Conservation (phyloP, 2,113 vertebrate species). For the Elachura formosa region DNA sequence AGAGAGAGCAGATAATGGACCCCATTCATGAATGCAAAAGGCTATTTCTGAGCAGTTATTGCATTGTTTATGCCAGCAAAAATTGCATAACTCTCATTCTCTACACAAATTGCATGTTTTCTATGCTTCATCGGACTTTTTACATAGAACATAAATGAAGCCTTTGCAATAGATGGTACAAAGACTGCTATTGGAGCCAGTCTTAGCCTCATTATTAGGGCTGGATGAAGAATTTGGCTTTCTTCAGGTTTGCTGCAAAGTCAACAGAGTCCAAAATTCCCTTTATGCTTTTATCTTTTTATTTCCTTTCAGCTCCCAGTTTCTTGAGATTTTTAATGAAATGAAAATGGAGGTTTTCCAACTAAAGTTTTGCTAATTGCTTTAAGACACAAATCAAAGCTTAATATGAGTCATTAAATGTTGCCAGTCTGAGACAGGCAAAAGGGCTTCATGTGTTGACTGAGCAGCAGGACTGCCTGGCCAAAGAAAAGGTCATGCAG, state of each 20-base stretch:
- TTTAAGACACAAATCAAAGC: neutral
- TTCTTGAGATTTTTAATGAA: neutral
- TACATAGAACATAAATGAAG: slow-evolving; percentile 33
- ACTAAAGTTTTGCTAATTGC: neutral
- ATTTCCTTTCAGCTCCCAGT: neutral
- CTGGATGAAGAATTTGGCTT: slow-evolving; percentile 20
- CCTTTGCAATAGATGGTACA: slow-evolving; percentile 44
- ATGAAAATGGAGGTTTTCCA: slow-evolving; percentile 5
- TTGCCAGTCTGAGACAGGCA: neutral
- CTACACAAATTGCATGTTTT: slow-evolving; percentile 47
- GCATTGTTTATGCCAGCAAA: slow-evolving; percentile 60
- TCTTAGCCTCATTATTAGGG: slow-evolving; percentile 23
- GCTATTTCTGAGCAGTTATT: slow-evolving; percentile 38
- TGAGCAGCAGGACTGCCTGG: neutral
- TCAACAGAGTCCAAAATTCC: neutral
- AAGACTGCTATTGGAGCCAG: neutral
- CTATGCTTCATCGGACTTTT: slow-evolving; percentile 52
- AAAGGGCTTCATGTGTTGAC: neutral
- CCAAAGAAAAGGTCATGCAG: slow-evolving; percentile 28
- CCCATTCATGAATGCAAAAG: slow-evolving; percentile 16
- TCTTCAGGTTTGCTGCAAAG: neutral
- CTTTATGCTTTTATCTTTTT: neutral
- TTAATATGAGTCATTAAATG: neutral
- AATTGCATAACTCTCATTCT: slow-evolving; percentile 30
- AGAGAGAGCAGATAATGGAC: slow-evolving; percentile 9